Conservation (phyloP, 2,888 invertebrate species). For the Didymodactylos carnosus region DNA sequence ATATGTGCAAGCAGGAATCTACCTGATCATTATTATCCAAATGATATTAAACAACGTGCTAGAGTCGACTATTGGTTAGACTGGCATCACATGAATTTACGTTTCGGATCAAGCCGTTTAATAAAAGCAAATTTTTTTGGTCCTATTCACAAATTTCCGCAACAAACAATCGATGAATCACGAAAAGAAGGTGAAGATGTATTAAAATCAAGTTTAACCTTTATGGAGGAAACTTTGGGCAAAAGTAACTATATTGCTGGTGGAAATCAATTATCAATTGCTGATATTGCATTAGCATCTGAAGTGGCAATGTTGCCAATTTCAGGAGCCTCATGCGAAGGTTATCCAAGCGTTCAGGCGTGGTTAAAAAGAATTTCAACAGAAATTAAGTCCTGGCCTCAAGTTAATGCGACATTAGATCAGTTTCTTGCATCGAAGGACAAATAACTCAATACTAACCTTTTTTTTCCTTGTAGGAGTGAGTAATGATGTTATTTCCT, state of each 20-base stretch:
- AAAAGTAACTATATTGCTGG: background rate
- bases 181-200: background rate
- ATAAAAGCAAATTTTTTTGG: background rate
- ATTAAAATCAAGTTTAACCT: background rate
- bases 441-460: background rate
- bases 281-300: background rate
- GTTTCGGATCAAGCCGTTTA: conserved; percentile 22
- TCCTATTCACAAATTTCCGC: background rate
- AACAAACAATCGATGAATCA: background rate
- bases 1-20: conserved; percentile 40
- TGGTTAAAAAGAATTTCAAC: background rate
- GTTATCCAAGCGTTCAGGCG: background rate
- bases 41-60: conserved; percentile 43
- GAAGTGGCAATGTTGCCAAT: background rate
- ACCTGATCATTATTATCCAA: conserved; percentile 47
- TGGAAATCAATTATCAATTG: background rate
- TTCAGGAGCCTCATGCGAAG: background rate
- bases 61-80: conserved; percentile 50
- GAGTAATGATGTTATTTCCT: too few species aligned
- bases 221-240: background rate
- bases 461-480: too few species aligned
- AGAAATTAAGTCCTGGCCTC: background rate
- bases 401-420: background rate
- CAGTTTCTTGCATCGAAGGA: background rate
- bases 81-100: conserved; percentile 53